These are phyloP conservation scores for Drosophila watanabei DNA, from an alignment of 1,140 invertebrate species.

Conservation along the genomic window DNA sequence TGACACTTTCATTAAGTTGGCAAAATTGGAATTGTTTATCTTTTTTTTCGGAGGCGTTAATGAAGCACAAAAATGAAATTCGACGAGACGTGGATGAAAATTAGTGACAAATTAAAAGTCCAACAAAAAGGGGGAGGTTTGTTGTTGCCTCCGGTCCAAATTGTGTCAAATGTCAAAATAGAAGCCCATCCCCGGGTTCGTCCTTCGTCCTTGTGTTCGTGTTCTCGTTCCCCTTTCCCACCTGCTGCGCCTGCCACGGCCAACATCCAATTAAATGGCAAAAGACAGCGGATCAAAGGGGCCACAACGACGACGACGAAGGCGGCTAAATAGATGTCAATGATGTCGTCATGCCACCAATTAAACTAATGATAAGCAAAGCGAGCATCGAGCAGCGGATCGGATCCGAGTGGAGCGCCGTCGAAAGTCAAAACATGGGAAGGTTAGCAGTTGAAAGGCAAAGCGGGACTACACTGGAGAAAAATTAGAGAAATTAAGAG, in stretches of 20 bases:
- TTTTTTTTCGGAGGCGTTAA: constrained; percentile 68
- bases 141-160: constrained; percentile 53
- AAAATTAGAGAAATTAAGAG: too few relatives aligned
- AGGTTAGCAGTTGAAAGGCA: not conserved
- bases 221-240: constrained; percentile 7
- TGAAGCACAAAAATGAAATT: constrained; percentile 70
- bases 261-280: constrained; percentile 81
- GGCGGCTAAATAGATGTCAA: constrained; percentile 13
- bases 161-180: constrained; percentile 83
- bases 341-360: constrained; percentile 80
- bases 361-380: constrained; percentile 83
- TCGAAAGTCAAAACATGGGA: constrained; percentile 76
- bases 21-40: constrained; percentile 53
- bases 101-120: constrained; percentile 81
- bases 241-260: constrained; percentile 61
- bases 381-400: too few relatives aligned
- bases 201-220: not conserved
- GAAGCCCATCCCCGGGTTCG: constrained; percentile 25
- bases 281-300: constrained; percentile 36
- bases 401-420: constrained; percentile 29
- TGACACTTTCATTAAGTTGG: constrained; percentile 84
- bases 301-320: too few relatives aligned
- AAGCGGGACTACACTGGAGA: constrained; percentile 1
- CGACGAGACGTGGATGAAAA: constrained; percentile 79
- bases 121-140: constrained; percentile 35